Conservation (phyloP, 2,888 invertebrate species). For the Drosophila subsilvestris region DNA sequence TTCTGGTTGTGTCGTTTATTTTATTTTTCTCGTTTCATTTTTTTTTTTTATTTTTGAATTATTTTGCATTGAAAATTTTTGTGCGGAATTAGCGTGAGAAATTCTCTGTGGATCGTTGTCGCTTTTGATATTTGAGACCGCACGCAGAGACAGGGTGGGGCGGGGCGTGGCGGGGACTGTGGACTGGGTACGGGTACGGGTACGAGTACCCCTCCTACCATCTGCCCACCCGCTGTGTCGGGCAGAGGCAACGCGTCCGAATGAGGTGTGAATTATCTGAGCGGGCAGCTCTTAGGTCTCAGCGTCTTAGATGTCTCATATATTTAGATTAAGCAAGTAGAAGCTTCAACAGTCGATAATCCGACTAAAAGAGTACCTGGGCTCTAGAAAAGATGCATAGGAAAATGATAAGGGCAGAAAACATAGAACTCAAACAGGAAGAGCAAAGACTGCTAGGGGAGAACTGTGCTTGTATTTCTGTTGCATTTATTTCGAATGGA, state of each 20-base stretch:
- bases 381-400: too few relatives aligned
- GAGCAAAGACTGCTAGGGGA: background rate
- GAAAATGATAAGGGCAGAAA: background rate
- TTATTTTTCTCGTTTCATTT: background rate
- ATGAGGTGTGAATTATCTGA: conserved; percentile 75
- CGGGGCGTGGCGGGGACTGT: conserved; percentile 7
- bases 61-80: conserved; percentile 60
- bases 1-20: conserved; percentile 46
- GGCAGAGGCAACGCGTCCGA: conserved; percentile 45
- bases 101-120: conserved; percentile 44
- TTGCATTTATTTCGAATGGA: background rate
- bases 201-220: background rate
- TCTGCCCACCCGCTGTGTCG: conserved; percentile 43
- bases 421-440: background rate
- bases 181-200: too few relatives aligned
- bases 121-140: conserved; percentile 61
- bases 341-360: background rate
- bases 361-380: background rate
- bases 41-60: conserved; percentile 33
- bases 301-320: conserved; percentile 46
- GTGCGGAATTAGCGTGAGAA: conserved; percentile 64
- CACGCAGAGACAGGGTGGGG: conserved; percentile 36
- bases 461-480: background rate
- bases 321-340: conserved; percentile 67
- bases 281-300: conserved; percentile 21